Evolutionary conservation across 2,888 invertebrate genomes (phyloP).

Genomic region (Drosophila nr. perissopoda): DNA sequence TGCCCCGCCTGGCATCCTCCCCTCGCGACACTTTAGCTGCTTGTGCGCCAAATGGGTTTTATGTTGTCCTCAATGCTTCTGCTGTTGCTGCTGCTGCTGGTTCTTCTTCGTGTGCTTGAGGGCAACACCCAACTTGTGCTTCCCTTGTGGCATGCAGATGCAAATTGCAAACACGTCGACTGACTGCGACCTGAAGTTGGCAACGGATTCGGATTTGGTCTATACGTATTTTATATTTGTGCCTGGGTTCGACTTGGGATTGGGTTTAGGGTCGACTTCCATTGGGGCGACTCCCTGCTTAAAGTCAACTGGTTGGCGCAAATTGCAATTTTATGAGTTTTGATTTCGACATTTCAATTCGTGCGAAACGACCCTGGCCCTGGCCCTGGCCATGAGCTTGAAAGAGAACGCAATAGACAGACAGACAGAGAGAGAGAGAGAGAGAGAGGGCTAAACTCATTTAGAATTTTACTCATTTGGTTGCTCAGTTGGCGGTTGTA

Average conservation of each 20-base stretch:
- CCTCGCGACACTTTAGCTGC: conserved; percentile 58
- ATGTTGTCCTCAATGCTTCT: conserved; percentile 47
- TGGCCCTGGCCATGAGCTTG: conserved; percentile 15
- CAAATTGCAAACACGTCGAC: conserved; percentile 73
- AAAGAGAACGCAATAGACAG: conserved; percentile 4
- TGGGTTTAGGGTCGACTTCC: conserved; percentile 14
- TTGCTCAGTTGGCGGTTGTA: conserved; percentile 44
- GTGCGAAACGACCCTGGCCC: conserved; percentile 20
- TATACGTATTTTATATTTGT: conserved; percentile 12
- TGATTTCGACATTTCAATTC: conserved; percentile 68
- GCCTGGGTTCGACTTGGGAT: conserved; percentile 7
- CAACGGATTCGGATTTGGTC: conserved; percentile 17
- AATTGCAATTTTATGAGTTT: conserved; percentile 78
- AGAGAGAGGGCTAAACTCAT: conserved; percentile 53
- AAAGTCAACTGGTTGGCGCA: conserved; percentile 65
- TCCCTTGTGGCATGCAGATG: conserved; percentile 60
- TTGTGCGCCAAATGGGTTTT: conserved; percentile 73
- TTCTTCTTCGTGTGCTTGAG: conserved; percentile 3
- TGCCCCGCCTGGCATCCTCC: background rate
- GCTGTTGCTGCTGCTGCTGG: background rate
- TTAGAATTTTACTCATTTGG: conserved; percentile 62
- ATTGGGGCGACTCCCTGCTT: conserved; percentile 26
- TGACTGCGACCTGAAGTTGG: conserved; percentile 30
- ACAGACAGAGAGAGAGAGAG: conserved; percentile 10
- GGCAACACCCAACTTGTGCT: conserved; percentile 10